Evolutionary conservation across 1,140 invertebrate genomes (phyloP), one percentile per base, ranked within the genome.

Genomic region (Formica selysi): DNA sequence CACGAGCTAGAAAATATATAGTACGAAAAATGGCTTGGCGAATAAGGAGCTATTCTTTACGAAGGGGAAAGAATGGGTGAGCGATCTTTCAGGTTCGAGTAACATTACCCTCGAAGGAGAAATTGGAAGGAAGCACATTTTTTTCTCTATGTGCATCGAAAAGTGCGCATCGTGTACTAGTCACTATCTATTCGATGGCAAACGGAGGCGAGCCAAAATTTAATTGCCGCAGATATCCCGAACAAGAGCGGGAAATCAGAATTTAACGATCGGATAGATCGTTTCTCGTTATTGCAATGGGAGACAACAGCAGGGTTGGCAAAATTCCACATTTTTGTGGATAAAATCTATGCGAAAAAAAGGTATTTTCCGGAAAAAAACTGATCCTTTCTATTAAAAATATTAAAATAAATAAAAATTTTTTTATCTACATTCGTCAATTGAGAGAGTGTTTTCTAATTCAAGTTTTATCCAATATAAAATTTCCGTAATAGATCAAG

Each of bases 261-360:
- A 90, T 90, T 90, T 84, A 86, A 54, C 26, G 51, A 81, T 90
- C 85, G 73, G 87, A 89, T 87, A 84, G 85, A 90, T 89, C 78
- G 78, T 78, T 89, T 80, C 87, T 89, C 78, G 84, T 89, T 89
- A 89, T 85, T 87, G 59, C 71, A 62, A 38, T 71, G 71, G 41
- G 48, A 51, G 83, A 89, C 85, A 84, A 38, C 36, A 38, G 4
- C 2, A 22, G 22, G 22, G 38, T 7, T 38, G 38, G 38, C 38
- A 38, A 38, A 38, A 38, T 38, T 38, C 38, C 0, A 38, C 38
- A 38, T 8, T 38, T 38, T 38, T 38, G 4, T 38, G 5, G 7
- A 38, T 38, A 38, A 38, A 38, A 8, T 38, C 38, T 0, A 8
- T 38, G 7, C 7, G 4, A 7, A 38, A 38, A 38, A 38, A 7